Evolutionary conservation across 2,888 invertebrate species (phyloP).

Genomic region (Tyria jacobaeae): DNA sequence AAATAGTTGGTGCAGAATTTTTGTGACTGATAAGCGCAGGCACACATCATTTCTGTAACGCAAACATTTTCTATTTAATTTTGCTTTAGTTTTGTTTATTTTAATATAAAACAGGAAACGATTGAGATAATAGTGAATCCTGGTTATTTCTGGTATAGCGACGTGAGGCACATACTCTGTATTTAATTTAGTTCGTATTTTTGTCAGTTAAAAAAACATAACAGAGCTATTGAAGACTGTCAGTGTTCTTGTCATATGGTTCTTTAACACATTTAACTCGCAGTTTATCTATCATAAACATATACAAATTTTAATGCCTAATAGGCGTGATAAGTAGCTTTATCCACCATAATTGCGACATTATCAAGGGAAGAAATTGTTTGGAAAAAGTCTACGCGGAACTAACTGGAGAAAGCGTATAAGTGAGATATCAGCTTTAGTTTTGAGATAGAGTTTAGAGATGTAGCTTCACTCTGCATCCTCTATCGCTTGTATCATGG

Average conservation of each 20-base stretch:
- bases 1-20: slow-evolving; percentile 8
- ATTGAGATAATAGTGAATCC: neutral
- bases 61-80: slow-evolving; percentile 16
- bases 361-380: slow-evolving; percentile 66
- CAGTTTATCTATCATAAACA: too few relatives aligned
- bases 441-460: too few relatives aligned
- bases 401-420: neutral
- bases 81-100: slow-evolving; percentile 17
- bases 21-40: slow-evolving; percentile 8
- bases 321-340: too few relatives aligned
- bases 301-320: too few relatives aligned
- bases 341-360: too few relatives aligned
- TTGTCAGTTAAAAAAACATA: too few relatives aligned
- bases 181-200: too few relatives aligned
- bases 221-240: too few relatives aligned
- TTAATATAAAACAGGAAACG: slow-evolving; percentile 10
- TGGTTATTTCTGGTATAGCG: neutral
- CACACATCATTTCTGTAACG: slow-evolving; percentile 14
- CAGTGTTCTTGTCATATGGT: too few relatives aligned
- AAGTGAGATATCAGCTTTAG: neutral
- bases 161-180: neutral
- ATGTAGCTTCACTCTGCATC: too few relatives aligned
- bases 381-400: slow-evolving; percentile 57
- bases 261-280: too few relatives aligned
- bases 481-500: too few relatives aligned